Conservation (phyloP, 2,113 vertebrate genomes). For the Cygnus buccinator region DNA sequence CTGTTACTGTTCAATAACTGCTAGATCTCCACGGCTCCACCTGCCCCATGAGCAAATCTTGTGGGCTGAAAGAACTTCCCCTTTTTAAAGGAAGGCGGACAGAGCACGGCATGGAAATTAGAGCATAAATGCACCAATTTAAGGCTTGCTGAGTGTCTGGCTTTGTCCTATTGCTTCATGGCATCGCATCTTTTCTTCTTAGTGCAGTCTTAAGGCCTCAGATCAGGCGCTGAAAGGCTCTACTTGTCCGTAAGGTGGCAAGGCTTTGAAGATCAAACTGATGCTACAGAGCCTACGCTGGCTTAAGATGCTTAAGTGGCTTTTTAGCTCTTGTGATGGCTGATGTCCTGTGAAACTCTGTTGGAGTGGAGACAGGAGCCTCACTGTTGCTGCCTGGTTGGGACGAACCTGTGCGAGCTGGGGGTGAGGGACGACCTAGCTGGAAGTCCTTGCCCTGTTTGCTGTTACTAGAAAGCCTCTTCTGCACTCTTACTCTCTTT, state of each 20-base stretch:
- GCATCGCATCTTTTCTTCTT: not conserved
- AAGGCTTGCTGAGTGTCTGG: not conserved
- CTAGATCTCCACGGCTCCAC: not conserved
- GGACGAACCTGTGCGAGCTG: not conserved
- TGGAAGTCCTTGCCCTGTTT: not conserved
- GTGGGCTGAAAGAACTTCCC: not conserved
- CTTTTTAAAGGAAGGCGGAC: not conserved
- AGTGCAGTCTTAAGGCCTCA: not conserved
- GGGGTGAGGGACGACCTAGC: not conserved
- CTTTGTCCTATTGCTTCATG: not conserved
- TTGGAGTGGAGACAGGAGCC: not conserved
- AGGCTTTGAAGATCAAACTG: conserved; percentile 23
- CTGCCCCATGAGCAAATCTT: not conserved
- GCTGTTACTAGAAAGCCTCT: not conserved
- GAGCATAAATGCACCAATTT: not conserved
- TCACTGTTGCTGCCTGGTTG: conserved; percentile 10
- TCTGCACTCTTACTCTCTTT: too few species aligned
- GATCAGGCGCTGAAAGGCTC: conserved; percentile 17
- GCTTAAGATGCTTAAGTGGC: conserved; percentile 47
- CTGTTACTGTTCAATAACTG: not conserved
- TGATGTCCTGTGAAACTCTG: not conserved
- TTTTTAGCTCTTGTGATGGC: conserved; percentile 44
- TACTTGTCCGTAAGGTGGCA: not conserved
- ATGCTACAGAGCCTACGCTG: conserved; percentile 13
- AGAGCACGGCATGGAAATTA: not conserved